phyloP scores from a whole-genome alignment of 2,888 invertebrate species.

The Morpho achilles region DNA sequence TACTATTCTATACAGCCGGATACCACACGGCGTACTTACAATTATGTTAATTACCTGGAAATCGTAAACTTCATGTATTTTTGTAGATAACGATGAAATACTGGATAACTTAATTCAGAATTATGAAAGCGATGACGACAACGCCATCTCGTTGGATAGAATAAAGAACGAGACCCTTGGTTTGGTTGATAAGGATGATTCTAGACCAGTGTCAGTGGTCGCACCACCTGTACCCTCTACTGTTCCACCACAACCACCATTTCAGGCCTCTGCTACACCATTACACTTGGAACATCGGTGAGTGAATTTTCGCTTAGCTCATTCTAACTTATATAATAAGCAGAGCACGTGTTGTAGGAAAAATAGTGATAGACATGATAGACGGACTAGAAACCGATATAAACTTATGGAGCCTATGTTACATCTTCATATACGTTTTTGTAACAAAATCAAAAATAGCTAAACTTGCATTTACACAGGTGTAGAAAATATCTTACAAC shows the following conservation, averaged over 20 bases:
- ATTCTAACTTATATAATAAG: too few relatives aligned
- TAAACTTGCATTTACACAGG: too few relatives aligned
- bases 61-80: not conserved
- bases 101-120: conserved; percentile 58
- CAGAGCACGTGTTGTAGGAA: too few relatives aligned
- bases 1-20: too few relatives aligned
- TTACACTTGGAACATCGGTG: conserved; percentile 88
- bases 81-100: conserved; percentile 53
- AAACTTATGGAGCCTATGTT: too few relatives aligned
- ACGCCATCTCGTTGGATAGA: conserved; percentile 86
- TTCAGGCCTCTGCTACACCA: conserved; percentile 95
- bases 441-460: too few relatives aligned
- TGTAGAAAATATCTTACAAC: too few relatives aligned
- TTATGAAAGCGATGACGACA: conserved; percentile 84
- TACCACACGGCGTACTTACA: too few relatives aligned
- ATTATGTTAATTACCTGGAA: too few relatives aligned
- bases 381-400: too few relatives aligned
- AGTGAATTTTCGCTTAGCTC: not conserved
- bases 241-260: conserved; percentile 86
- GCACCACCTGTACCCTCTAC: conserved; percentile 49
- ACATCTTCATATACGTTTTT: too few relatives aligned
- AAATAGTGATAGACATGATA: too few relatives aligned
- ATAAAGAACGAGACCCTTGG: conserved; percentile 83
- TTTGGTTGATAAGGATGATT: conserved; percentile 41
- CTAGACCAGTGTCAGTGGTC: conserved; percentile 46